A percentile compares a stretch with the other conserved stretches of the same genome.
Evolutionary conservation across 2,888 invertebrate species (phyloP).

Genomic region (Pristionchus japonicus): DNA sequence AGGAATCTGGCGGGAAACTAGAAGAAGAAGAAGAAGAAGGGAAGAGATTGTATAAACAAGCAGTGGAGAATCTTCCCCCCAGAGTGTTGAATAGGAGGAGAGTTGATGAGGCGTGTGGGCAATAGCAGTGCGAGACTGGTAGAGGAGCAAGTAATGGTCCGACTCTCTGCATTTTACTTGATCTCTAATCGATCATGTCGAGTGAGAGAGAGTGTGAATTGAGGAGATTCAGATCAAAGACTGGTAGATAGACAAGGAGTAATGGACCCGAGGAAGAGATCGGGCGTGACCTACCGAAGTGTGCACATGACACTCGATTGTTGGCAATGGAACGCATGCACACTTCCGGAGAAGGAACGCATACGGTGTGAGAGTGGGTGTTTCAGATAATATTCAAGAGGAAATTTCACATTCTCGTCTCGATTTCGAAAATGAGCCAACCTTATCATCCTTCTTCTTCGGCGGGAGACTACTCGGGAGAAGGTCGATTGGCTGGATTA

Average conservation of each 20-base stretch:
- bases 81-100: conserved; percentile 4
- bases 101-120: conserved; percentile 7
- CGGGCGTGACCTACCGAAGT: background rate
- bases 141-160: too few species aligned
- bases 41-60: conserved; percentile 2
- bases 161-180: too few species aligned
- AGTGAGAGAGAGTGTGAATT: background rate
- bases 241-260: background rate
- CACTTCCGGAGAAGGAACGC: too few species aligned
- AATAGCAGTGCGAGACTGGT: background rate
- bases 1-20: conserved; percentile 28
- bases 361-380: too few species aligned
- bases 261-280: conserved; percentile 20
- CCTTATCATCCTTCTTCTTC: conserved; percentile 15
- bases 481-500: conserved; percentile 13
- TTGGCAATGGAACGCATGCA: too few species aligned
- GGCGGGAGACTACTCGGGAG: conserved; percentile 27
- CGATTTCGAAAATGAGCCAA: background rate
- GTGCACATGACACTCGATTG: background rate
- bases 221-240: background rate
- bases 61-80: conserved; percentile 16
- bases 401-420: background rate
- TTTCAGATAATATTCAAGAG: too few species aligned
- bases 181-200: too few species aligned
- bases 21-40: background rate